Evolutionary conservation across 1,140 invertebrate species (phyloP).

Genomic region (Drosophila pallidifrons): DNA sequence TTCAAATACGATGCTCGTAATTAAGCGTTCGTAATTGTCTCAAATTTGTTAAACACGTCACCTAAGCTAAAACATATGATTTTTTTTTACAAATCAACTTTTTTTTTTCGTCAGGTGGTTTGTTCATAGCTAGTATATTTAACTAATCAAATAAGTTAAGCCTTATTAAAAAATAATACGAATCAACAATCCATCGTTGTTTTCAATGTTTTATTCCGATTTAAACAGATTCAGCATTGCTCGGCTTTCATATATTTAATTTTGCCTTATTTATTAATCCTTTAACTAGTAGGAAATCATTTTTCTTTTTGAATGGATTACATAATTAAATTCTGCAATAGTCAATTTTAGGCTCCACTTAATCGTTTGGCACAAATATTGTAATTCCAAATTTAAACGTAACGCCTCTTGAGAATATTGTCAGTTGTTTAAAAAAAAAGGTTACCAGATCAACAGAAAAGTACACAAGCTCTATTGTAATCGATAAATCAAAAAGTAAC

Average conservation of each 20-base stretch:
- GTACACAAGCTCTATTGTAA: not conserved
- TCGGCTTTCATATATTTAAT: too few species aligned
- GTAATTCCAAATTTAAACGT: too few species aligned
- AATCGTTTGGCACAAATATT: too few species aligned
- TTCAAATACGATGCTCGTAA: not conserved
- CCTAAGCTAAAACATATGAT: conserved; percentile 9
- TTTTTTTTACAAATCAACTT: not conserved
- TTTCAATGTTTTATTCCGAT: too few species aligned
- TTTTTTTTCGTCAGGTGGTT: not conserved
- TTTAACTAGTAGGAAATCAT: too few species aligned
- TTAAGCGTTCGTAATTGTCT: conserved; percentile 11
- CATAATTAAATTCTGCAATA: too few species aligned
- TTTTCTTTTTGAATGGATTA: too few species aligned
- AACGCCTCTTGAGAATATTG: too few species aligned
- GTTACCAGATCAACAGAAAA: not conserved
- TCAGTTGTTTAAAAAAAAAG: not conserved
- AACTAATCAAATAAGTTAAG: not conserved
- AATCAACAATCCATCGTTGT: too few species aligned
- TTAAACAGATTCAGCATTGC: too few species aligned
- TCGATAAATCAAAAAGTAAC: not conserved
- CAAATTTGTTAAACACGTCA: conserved; percentile 19
- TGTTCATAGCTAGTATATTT: not conserved
- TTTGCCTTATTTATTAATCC: too few species aligned
- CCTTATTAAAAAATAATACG: not conserved
- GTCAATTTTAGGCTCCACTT: too few species aligned